phyloP scores from a whole-genome alignment of 2,888 invertebrate species.

The Salpingus planirostris region DNA sequence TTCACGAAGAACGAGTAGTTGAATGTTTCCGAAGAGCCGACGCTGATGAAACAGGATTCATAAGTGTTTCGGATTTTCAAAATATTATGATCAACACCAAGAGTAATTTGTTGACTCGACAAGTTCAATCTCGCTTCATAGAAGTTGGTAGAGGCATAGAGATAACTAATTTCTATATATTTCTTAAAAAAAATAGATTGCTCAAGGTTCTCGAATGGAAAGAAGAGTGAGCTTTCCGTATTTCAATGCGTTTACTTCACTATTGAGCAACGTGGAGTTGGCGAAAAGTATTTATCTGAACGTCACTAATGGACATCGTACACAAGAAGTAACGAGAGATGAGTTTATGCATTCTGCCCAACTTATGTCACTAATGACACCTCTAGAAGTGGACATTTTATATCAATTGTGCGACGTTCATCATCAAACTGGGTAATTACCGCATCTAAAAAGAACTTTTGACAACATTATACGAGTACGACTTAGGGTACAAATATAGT shows the following conservation, averaged over 20 bases:
- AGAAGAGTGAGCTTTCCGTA: constrained; percentile 93
- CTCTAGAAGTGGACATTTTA: constrained; percentile 92
- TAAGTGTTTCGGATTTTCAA: constrained; percentile 86
- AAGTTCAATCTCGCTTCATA: constrained; percentile 84
- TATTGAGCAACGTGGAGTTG: constrained; percentile 97
- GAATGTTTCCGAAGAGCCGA: constrained; percentile 93
- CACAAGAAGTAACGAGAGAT: constrained; percentile 87
- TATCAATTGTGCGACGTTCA: constrained; percentile 84
- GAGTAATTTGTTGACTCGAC: constrained; percentile 86
- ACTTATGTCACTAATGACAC: constrained; percentile 97
- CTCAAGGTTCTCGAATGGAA: constrained; percentile 50
- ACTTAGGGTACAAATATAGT: no score
- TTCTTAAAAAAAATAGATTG: constrained; percentile 45
- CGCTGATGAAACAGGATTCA: constrained; percentile 82
- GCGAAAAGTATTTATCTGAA: constrained; percentile 92
- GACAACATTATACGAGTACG: no score
- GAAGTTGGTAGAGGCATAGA: constrained; percentile 69
- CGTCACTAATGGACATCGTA: constrained; percentile 76
- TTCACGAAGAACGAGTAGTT: constrained; percentile 97
- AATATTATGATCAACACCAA: constrained; percentile 94
- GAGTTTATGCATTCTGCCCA: constrained; percentile 96
- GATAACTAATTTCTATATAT: no score
- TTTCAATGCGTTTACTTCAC: constrained; percentile 96
- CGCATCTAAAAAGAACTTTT: constrained; percentile 5
- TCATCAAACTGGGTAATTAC: constrained; percentile 79